These are phyloP conservation scores for Drosophila prostipennis DNA, from an alignment of 2,888 invertebrate genomes.

Conservation along the genomic window DNA sequence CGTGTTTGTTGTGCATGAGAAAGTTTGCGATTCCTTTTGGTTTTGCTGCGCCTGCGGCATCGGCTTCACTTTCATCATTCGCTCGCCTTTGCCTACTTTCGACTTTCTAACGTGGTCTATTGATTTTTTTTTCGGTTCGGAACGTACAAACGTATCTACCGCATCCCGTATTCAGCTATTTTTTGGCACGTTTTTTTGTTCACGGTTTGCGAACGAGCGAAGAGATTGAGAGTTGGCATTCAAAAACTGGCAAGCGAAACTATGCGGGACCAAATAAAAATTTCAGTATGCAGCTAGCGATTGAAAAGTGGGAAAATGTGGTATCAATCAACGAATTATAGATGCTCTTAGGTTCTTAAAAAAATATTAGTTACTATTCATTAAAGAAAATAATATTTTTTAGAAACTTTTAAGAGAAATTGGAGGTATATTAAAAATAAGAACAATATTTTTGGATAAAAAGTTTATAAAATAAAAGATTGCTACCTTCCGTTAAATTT, in stretches of 20 bases:
- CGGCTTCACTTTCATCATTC: slow-evolving; percentile 63
- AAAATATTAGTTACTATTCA: neutral
- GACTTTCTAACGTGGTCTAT: slow-evolving; percentile 52
- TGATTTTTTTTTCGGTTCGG: slow-evolving; percentile 54
- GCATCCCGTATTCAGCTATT: slow-evolving; percentile 19
- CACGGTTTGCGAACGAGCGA: neutral
- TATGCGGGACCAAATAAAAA: slow-evolving; percentile 35
- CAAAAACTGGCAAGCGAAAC: slow-evolving; percentile 32
- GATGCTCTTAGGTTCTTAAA: slow-evolving; percentile 9
- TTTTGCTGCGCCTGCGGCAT: slow-evolving; percentile 38
- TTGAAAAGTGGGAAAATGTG: slow-evolving; percentile 1
- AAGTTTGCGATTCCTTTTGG: slow-evolving; percentile 28
- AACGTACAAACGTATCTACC: neutral
- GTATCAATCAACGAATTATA: neutral
- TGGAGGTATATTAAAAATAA: too few species aligned
- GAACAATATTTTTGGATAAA: neutral
- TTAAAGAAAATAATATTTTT: neutral
- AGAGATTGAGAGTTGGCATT: slow-evolving; percentile 18
- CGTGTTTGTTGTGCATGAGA: slow-evolving; percentile 37
- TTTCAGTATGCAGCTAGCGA: slow-evolving; percentile 28
- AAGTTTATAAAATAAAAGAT: neutral
- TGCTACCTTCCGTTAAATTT: neutral
- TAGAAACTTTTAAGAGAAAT: too few species aligned
- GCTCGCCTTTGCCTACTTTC: slow-evolving; percentile 49
- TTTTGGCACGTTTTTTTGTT: slow-evolving; percentile 35